phyloP scores from a whole-genome alignment of 23 tunicate species.

The Halocynthia roretzi region DNA sequence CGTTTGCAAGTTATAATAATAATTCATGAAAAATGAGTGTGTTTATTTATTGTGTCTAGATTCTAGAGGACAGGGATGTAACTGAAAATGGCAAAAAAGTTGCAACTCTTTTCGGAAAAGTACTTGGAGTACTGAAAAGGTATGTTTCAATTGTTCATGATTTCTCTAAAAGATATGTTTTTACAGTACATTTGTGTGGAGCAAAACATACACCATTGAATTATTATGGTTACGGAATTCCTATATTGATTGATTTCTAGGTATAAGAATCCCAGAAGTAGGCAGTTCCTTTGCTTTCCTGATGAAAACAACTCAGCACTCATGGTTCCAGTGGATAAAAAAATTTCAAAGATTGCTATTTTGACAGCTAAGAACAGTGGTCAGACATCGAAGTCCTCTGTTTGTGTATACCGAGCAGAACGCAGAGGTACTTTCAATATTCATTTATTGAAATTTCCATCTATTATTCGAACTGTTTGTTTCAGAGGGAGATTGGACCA shows the following conservation, averaged over 20 bases:
- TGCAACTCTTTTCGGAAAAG: constrained; percentile 23
- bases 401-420: background rate
- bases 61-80: background rate
- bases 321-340: constrained; percentile 44
- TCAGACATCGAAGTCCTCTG: background rate
- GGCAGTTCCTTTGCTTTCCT: constrained; percentile 49
- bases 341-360: constrained; percentile 37
- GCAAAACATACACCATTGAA: too few relatives aligned
- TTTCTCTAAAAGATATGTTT: background rate
- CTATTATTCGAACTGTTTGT: too few relatives aligned
- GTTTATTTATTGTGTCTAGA: constrained; percentile 6
- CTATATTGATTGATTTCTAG: constrained; percentile 19
- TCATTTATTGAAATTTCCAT: too few relatives aligned
- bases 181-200: background rate
- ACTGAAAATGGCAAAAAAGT: background rate
- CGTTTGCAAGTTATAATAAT: too few relatives aligned
- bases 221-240: too few relatives aligned
- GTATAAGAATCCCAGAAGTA: constrained; percentile 18
- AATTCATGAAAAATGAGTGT: too few relatives aligned
- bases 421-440: background rate
- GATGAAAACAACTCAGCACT: constrained; percentile 18
- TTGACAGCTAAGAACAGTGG: background rate
- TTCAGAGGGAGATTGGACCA: too few relatives aligned
- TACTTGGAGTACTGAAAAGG: constrained; percentile 51
- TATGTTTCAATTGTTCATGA: constrained; percentile 11